These are phyloP conservation scores for Lapara coniferarum DNA, from an alignment of 2,888 invertebrate genomes.

Conservation along the genomic window DNA sequence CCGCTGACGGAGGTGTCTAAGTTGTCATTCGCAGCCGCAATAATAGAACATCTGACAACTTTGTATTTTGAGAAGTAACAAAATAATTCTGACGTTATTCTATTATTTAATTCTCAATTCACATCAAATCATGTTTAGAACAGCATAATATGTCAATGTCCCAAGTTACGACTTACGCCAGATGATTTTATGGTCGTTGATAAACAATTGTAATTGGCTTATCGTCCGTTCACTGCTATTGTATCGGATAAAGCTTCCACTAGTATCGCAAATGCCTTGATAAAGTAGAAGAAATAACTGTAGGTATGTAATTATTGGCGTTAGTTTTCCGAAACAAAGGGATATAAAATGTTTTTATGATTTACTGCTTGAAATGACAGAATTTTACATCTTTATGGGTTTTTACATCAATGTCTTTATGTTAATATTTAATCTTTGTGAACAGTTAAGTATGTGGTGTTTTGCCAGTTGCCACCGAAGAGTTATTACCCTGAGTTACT, in stretches of 20 bases:
- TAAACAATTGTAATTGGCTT: conserved; percentile 20
- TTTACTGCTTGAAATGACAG: neutral
- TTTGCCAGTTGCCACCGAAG: too few relatives aligned
- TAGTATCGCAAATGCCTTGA: neutral
- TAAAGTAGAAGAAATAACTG: neutral
- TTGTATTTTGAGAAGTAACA: too few relatives aligned
- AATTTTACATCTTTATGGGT: neutral
- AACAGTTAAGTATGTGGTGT: too few relatives aligned
- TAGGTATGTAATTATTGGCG: neutral
- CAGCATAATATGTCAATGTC: neutral
- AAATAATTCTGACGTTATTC: too few relatives aligned
- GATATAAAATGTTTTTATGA: neutral
- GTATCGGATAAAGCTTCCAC: conserved; percentile 14
- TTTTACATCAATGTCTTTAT: neutral
- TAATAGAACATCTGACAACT: too few relatives aligned
- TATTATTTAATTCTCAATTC: too few relatives aligned
- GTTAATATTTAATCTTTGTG: too few relatives aligned
- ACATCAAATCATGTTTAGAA: neutral
- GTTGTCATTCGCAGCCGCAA: too few relatives aligned
- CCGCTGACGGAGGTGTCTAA: too few relatives aligned
- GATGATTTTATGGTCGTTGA: conserved; percentile 19
- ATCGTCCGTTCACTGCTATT: conserved; percentile 24
- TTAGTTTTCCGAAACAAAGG: neutral
- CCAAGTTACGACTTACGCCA: conserved; percentile 3
- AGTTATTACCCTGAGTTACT: too few relatives aligned